Evolutionary conservation across 1,140 invertebrate genomes (phyloP).

Genomic region (Drosophila kohkoa): DNA sequence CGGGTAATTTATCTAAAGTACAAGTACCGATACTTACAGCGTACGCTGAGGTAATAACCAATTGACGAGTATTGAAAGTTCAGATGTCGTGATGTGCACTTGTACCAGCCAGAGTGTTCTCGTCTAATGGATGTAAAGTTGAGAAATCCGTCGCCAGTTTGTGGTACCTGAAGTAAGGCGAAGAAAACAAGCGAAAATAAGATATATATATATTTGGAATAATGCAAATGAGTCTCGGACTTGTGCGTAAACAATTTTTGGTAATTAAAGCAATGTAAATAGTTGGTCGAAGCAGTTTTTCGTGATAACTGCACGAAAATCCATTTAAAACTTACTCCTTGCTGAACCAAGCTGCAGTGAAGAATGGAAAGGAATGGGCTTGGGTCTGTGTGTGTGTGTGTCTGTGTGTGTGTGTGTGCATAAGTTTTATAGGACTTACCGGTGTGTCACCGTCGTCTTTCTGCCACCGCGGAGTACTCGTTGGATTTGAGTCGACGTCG

Average conservation of each 20-base stretch:
- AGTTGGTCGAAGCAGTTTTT: constrained; percentile 52
- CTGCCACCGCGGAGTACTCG: constrained; percentile 94
- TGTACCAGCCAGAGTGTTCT: constrained; percentile 95
- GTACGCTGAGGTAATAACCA: constrained; percentile 94
- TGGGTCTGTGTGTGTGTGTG: background rate
- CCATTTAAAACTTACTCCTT: constrained; percentile 79
- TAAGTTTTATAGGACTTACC: constrained; percentile 85
- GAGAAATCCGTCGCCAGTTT: constrained; percentile 91
- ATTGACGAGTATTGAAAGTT: constrained; percentile 94
- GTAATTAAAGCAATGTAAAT: constrained; percentile 77
- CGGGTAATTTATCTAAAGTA: constrained; percentile 62
- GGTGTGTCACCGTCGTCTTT: constrained; percentile 88
- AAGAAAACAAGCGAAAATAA: background rate
- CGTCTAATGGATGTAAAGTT: constrained; percentile 92
- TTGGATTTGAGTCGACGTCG: constrained; percentile 95
- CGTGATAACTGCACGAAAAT: constrained; percentile 73
- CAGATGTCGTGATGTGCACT: constrained; percentile 93
- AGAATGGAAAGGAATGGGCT: constrained; percentile 4
- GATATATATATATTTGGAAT: constrained; percentile 14
- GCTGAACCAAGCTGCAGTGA: constrained; percentile 20
- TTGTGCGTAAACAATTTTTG: constrained; percentile 78
- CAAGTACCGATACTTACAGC: constrained; percentile 88
- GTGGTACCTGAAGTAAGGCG: constrained; percentile 85
- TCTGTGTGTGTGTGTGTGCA: background rate
- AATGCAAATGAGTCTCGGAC: constrained; percentile 54